A percentile compares a stretch with the other conserved stretches of the same genome.
Evolutionary conservation across 2,113 vertebrate species (phyloP).

Genomic region (Psilopsiagon aurifrons): DNA sequence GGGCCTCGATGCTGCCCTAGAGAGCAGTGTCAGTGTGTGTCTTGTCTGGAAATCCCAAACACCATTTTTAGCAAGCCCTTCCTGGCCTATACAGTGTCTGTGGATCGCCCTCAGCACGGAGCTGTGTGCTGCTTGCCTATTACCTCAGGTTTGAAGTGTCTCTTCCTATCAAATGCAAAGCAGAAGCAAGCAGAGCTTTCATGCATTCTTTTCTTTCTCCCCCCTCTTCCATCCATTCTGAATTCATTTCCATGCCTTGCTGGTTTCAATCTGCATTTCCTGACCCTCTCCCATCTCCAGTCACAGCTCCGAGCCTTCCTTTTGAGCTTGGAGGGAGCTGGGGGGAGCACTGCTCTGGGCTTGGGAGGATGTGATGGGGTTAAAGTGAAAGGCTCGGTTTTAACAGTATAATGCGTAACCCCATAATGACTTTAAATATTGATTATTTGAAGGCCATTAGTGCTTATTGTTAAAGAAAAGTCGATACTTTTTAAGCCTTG

Average conservation of each 20-base stretch:
- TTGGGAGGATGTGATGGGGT: slow-evolving; percentile 52
- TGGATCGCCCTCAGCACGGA: slow-evolving; percentile 2
- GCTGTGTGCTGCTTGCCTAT: slow-evolving; percentile 44
- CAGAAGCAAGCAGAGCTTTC: slow-evolving; percentile 49
- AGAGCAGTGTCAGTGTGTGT: neutral
- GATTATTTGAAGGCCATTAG: slow-evolving; percentile 95
- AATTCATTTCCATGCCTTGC: slow-evolving; percentile 68
- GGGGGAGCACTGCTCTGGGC: neutral
- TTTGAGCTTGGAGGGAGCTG: neutral
- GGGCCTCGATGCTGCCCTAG: neutral
- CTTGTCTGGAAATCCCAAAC: slow-evolving; percentile 31
- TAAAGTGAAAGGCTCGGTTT: slow-evolving; percentile 66
- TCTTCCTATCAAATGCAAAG: slow-evolving; percentile 58
- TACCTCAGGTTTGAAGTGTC: slow-evolving; percentile 61
- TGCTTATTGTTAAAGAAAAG: slow-evolving; percentile 95
- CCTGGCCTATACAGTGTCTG: neutral
- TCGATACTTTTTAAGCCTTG: slow-evolving; percentile 89
- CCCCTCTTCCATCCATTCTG: slow-evolving; percentile 32
- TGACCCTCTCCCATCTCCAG: slow-evolving; percentile 45
- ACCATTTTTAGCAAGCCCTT: neutral
- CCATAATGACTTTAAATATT: slow-evolving; percentile 91
- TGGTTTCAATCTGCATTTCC: slow-evolving; percentile 60
- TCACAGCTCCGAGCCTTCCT: neutral
- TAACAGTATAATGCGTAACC: slow-evolving; percentile 77
- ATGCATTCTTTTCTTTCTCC: neutral